Percentiles rank a stretch among this genome's conserved stretches.
Conservation (phyloP, 2,797 vertebrate species). For the Acestrorhynchus altus region DNA sequence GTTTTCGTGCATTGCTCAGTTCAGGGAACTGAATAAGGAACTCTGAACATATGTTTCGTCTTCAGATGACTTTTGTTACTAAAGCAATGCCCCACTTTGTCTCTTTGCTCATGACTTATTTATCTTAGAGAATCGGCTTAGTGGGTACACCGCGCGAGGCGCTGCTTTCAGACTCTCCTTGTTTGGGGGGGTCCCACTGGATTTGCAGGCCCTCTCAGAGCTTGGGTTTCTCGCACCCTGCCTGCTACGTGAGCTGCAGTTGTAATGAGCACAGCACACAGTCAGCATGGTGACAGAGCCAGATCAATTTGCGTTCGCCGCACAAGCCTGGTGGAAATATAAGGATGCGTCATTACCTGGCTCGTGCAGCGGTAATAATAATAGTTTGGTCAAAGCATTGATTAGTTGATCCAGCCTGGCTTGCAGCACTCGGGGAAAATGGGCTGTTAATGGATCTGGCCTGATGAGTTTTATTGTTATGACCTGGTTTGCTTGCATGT, state of each 20-base stretch:
- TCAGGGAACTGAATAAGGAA: background rate
- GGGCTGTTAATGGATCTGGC: conserved; percentile 59
- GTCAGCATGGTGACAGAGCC: background rate
- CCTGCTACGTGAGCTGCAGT: background rate
- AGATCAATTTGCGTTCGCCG: background rate
- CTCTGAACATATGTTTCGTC: background rate
- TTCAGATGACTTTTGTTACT: conserved; percentile 9
- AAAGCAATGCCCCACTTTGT: background rate
- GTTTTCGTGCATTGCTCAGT: too few species aligned
- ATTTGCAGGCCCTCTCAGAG: background rate
- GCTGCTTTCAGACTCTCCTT: background rate
- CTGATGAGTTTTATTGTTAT: conserved; percentile 66
- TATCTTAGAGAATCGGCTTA: background rate
- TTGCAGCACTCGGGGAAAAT: conserved; percentile 10
- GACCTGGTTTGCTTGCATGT: conserved; percentile 75
- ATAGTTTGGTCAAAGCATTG: conserved; percentile 24
- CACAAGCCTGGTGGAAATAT: background rate
- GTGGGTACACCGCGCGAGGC: background rate
- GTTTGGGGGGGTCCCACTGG: background rate
- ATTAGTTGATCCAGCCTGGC: conserved; percentile 23
- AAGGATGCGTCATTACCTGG: background rate
- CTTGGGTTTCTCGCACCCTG: background rate
- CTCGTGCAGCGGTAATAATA: conserved; percentile 10
- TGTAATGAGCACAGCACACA: background rate
- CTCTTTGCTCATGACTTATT: conserved; percentile 1